These are phyloP conservation scores for Rattus rattus DNA, from an alignment of 2,113 vertebrate species.

Conservation along the genomic window DNA sequence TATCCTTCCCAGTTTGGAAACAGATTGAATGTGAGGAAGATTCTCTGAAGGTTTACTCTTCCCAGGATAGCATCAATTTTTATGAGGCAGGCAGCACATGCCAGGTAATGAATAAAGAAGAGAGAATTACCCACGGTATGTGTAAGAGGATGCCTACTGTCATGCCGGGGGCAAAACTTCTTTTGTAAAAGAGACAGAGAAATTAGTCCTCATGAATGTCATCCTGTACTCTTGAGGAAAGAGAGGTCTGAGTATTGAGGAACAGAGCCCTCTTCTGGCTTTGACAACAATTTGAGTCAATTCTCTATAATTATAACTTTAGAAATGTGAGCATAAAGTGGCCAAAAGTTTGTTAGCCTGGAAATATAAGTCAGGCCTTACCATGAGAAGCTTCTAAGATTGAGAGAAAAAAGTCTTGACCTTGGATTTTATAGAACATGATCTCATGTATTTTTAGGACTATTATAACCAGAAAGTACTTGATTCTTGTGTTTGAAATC, in stretches of 20 bases:
- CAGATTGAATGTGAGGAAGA: not conserved
- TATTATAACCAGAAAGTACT: conserved; percentile 15
- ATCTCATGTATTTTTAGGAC: conserved; percentile 34
- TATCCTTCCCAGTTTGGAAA: not conserved
- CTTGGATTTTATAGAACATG: conserved; percentile 46
- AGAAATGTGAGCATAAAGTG: conserved; percentile 23
- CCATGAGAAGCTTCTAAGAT: not conserved
- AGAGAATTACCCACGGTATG: not conserved
- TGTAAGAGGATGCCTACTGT: not conserved
- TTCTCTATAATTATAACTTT: conserved; percentile 38
- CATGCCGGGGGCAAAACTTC: not conserved
- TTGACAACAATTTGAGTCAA: conserved; percentile 47
- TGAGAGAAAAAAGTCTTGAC: not conserved
- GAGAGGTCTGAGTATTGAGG: not conserved
- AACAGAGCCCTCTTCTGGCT: not conserved
- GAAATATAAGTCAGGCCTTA: not conserved
- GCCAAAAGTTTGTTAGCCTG: not conserved
- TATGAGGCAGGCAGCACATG: not conserved
- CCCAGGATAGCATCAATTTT: not conserved
- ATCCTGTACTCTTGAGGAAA: not conserved
- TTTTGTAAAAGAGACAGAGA: conserved; percentile 19
- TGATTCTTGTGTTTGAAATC: not conserved
- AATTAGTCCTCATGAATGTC: conserved; percentile 8
- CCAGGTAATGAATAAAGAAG: not conserved
- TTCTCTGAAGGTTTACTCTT: conserved; percentile 37